Percentiles rank a stretch among this genome's conserved stretches.
Evolutionary conservation across 2,888 invertebrate species (phyloP).

Genomic region (Stenotaenia linearis): DNA sequence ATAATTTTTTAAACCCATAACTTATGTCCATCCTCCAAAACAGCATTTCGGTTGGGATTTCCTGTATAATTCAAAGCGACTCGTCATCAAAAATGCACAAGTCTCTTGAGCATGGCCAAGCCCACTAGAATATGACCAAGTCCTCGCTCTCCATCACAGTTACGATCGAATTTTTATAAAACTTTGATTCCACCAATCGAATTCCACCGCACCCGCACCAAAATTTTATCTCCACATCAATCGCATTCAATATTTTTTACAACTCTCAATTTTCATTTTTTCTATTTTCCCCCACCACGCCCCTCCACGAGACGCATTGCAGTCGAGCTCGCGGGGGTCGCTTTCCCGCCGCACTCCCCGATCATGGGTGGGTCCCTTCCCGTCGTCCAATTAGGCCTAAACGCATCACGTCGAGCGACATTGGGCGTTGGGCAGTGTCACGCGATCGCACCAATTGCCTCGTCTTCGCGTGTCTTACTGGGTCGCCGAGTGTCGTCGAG

Average conservation of each 20-base stretch:
- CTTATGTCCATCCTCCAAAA: slow-evolving; percentile 1
- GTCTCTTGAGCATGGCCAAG: background rate
- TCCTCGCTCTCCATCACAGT: slow-evolving; percentile 3
- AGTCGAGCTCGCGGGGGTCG: background rate
- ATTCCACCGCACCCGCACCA: background rate
- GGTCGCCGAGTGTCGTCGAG: slow-evolving; percentile 9
- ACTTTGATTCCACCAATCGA: slow-evolving; percentile 5
- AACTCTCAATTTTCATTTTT: background rate
- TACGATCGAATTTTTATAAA: slow-evolving; percentile 10
- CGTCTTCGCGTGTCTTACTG: background rate
- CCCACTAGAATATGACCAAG: background rate
- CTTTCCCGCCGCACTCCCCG: background rate
- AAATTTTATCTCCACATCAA: background rate
- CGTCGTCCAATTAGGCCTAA: background rate
- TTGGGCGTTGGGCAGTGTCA: background rate
- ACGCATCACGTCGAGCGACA: background rate
- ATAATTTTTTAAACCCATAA: background rate
- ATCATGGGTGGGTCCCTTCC: background rate
- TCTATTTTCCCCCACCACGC: background rate
- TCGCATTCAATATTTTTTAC: slow-evolving; percentile 11
- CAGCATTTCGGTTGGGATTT: background rate
- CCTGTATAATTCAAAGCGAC: background rate
- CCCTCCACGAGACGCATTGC: background rate
- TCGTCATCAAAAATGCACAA: slow-evolving; percentile 1
- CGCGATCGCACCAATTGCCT: background rate